Percentiles rank a stretch among this genome's conserved stretches.
These are phyloP conservation scores for Calephelis virginiensis DNA, from an alignment of 1,140 invertebrate species.

Conservation along the genomic window DNA sequence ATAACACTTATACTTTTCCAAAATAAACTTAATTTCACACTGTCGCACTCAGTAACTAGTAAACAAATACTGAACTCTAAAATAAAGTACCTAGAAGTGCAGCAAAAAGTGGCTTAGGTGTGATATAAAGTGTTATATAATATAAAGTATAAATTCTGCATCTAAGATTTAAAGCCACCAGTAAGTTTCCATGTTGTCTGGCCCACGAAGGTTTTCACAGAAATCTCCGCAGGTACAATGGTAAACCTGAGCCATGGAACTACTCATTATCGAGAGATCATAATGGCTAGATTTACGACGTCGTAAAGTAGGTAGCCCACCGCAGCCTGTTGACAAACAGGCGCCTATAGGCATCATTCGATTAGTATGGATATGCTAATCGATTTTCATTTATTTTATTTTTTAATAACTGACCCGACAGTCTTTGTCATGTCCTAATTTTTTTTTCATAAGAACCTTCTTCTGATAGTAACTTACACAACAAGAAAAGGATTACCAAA, in stretches of 20 bases:
- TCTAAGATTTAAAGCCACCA: neutral
- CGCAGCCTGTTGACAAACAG: conserved; percentile 9
- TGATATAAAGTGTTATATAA: neutral
- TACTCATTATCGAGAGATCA: conserved; percentile 10
- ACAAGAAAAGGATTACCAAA: too few species aligned
- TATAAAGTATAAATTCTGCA: conserved; percentile 1
- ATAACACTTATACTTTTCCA: too few species aligned
- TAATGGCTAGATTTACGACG: conserved; percentile 45
- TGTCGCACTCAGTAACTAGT: too few species aligned
- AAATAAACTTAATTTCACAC: too few species aligned
- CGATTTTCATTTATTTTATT: neutral
- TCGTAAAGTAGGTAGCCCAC: conserved; percentile 49
- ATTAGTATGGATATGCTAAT: neutral
- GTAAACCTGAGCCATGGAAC: neutral
- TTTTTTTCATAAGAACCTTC: too few species aligned
- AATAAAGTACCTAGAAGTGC: too few species aligned
- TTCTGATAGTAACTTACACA: too few species aligned
- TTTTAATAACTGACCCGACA: too few species aligned
- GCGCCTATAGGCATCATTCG: neutral
- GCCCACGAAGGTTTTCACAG: neutral
- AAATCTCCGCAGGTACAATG: conserved; percentile 1
- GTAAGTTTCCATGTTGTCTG: conserved; percentile 8
- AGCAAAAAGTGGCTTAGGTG: too few species aligned
- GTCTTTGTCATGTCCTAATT: too few species aligned
- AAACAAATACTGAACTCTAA: too few species aligned